Percentiles rank a stretch among this genome's conserved stretches.
These are phyloP conservation scores for Bos indicus DNA, from an alignment of 2,113 vertebrate genomes.

Conservation along the genomic window DNA sequence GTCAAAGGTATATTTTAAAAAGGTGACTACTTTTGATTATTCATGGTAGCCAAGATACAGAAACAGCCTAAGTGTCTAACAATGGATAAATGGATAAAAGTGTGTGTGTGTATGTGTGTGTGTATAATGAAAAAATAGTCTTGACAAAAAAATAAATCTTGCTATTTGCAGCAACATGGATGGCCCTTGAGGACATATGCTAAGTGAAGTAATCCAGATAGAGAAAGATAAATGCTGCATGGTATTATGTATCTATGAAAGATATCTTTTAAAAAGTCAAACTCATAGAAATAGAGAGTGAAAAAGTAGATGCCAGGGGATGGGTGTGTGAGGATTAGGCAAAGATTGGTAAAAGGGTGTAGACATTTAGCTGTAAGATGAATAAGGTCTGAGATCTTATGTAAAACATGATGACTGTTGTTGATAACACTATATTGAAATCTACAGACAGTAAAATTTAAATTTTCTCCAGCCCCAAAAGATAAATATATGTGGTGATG, in stretches of 20 bases:
- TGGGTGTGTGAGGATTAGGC: not conserved
- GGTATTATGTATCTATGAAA: not conserved
- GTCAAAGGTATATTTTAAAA: not conserved
- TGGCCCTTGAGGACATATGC: not conserved
- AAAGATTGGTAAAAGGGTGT: not conserved
- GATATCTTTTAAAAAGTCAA: not conserved
- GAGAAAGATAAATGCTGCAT: not conserved
- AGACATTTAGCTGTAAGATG: not conserved
- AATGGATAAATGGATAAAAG: not conserved
- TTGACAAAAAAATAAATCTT: not conserved
- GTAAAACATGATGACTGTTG: not conserved
- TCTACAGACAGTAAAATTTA: not conserved
- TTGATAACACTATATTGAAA: not conserved
- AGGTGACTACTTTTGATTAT: not conserved
- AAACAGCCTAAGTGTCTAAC: not conserved
- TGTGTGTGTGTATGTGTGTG: not conserved
- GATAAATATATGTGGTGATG: not conserved
- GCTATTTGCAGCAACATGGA: not conserved
- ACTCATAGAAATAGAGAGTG: not conserved
- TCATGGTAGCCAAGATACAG: not conserved
- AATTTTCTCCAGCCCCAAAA: not conserved
- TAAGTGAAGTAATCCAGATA: not conserved
- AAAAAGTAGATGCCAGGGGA: not conserved
- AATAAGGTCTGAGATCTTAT: not conserved
- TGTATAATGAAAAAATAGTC: not conserved